These are phyloP conservation scores for Lithophane socia DNA, from an alignment of 2,888 invertebrate species.

Conservation along the genomic window DNA sequence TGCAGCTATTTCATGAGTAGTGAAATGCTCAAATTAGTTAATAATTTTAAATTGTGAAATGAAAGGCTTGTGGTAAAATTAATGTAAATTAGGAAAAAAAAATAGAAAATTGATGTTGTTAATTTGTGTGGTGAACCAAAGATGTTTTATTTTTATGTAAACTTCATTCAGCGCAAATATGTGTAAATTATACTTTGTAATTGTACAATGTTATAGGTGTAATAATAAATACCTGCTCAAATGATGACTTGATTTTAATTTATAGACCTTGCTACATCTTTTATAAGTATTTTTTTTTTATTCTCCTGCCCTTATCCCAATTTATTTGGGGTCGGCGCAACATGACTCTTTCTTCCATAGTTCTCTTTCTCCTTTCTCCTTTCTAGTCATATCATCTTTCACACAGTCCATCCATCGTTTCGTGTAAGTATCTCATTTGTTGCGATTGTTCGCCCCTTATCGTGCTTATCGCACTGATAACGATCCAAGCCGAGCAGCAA, in stretches of 20 bases:
- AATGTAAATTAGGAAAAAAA: constrained; percentile 69
- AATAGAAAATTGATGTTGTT: constrained; percentile 85
- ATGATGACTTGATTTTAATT: constrained; percentile 63
- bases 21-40: constrained; percentile 81
- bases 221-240: constrained; percentile 88
- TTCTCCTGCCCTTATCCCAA: too few species aligned
- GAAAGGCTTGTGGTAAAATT: constrained; percentile 81
- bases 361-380: too few species aligned
- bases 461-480: too few species aligned
- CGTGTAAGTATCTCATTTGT: too few species aligned
- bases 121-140: constrained; percentile 88
- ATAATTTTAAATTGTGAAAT: constrained; percentile 79
- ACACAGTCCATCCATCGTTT: too few species aligned
- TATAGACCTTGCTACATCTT: constrained; percentile 22
- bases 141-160: constrained; percentile 88
- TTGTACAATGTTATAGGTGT: constrained; percentile 87
- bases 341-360: too few species aligned
- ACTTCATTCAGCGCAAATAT: constrained; percentile 82
- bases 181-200: constrained; percentile 83
- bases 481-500: too few species aligned
- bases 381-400: too few species aligned
- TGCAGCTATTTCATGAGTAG: constrained; percentile 76
- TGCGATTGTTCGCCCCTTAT: too few species aligned
- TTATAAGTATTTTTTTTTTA: background rate
- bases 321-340: too few species aligned